A percentile compares a stretch with the other conserved stretches of the same genome.
phyloP scores from a whole-genome alignment of 2,888 invertebrate genomes.

The Catonia carolina region DNA sequence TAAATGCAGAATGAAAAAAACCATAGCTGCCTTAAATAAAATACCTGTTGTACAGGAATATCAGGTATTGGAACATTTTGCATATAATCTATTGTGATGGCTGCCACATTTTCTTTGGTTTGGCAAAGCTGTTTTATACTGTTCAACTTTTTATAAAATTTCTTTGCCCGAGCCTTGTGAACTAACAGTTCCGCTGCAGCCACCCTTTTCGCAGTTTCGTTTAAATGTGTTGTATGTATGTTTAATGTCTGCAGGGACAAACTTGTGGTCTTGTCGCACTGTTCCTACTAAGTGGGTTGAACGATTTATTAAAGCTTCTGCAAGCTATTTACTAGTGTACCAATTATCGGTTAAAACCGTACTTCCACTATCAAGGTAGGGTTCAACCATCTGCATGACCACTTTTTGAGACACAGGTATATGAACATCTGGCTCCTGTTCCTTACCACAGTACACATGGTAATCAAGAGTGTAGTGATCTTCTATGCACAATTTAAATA shows the following conservation, averaged over 20 bases:
- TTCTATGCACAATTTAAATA: no score
- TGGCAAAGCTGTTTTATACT: conserved; percentile 29
- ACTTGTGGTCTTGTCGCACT: no score
- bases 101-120: conserved; percentile 24
- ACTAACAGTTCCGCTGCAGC: conserved; percentile 1
- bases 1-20: conserved; percentile 28
- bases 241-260: no score
- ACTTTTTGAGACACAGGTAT: background rate
- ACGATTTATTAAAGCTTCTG: background rate
- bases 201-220: conserved; percentile 5
- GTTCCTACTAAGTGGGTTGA: conserved; percentile 2
- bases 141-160: conserved; percentile 32
- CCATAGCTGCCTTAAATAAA: conserved; percentile 29
- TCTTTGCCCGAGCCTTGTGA: conserved; percentile 13
- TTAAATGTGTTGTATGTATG: no score
- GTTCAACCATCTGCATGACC: background rate
- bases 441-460: no score
- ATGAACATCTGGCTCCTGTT: no score
- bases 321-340: background rate
- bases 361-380: background rate
- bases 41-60: conserved; percentile 34
- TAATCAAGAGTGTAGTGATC: no score
- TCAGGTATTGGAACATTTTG: conserved; percentile 34
- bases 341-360: background rate
- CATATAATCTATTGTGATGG: conserved; percentile 37